Evolutionary conservation across 2,113 vertebrate species (phyloP), one percentile per base, ranked within the genome.

Genomic region (Heptranchias perlo): DNA sequence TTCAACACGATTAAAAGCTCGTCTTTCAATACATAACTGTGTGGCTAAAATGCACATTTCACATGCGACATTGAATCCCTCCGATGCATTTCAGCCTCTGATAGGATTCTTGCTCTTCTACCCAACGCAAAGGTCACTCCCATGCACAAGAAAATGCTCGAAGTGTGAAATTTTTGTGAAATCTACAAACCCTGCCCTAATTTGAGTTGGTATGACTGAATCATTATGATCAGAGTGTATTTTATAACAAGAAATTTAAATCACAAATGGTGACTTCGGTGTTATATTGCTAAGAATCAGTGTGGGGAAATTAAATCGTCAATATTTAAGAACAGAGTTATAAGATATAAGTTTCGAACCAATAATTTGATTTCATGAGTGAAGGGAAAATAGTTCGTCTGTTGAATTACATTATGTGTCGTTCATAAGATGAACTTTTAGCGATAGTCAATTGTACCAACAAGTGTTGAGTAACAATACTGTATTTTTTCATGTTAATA

Each of bases 1-100:
- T 65, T 52, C 65, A 69, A 94, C 69, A 49, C 44, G 44, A 94
- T 94, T 94, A 94, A 69, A 65, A 94, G 10, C 92, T 65, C 11
- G 47, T 39, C 7, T 94, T 94, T 44, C 64, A 67, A 28, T 47
- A 35, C 64, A 92, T 31, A 25, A 91, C 28, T 2, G 28, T 28
- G 23, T 39, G 92, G 21, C 35, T 65, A 25, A 62, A 14, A 94
- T 25, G 47, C 21, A 6, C 14, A 62, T 62, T 14, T 44, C 61
- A 44, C 8, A 16, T 44, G 61, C n/a, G 49, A 13, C 93, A 47
- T 25, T 49, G 93, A 65, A 4, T 44, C 21, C 44, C 62, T 39
- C 16, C 61, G 25, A 47, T 5, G 21, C n/a, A 25, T 64, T 94
- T 92, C 58, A 94, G 16, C 39, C 39, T 47, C 35, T 44, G 86